Evolutionary conservation across 1,140 invertebrate genomes (phyloP).

Genomic region (Zaprionus davidi): DNA sequence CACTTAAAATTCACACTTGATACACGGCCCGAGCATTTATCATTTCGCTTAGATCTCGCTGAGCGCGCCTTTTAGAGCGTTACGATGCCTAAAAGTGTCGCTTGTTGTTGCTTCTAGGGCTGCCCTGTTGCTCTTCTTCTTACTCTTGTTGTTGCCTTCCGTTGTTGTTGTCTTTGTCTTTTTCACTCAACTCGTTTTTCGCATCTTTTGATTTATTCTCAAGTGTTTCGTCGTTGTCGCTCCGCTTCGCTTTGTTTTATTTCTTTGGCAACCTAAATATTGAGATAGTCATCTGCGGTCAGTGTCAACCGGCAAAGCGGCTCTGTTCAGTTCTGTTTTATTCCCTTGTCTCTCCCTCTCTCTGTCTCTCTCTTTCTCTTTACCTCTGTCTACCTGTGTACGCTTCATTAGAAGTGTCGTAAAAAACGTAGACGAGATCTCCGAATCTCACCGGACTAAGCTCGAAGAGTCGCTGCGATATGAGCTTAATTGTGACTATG

Average conservation of each 20-base stretch:
- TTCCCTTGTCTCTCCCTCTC: conserved; percentile 19
- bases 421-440: conserved; percentile 40
- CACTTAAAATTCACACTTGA: conserved; percentile 82
- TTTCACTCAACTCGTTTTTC: conserved; percentile 54
- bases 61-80: conserved; percentile 56
- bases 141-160: neutral
- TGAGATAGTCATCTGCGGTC: conserved; percentile 73
- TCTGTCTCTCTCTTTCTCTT: neutral
- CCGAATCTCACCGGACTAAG: conserved; percentile 9
- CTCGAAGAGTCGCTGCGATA: conserved; percentile 13
- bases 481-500: conserved; percentile 43
- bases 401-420: conserved; percentile 55
- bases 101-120: conserved; percentile 44
- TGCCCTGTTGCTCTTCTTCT: neutral
- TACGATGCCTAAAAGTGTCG: conserved; percentile 65
- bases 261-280: conserved; percentile 75
- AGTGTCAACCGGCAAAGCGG: conserved; percentile 63
- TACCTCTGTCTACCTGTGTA: conserved; percentile 10
- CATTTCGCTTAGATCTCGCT: conserved; percentile 72
- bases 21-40: conserved; percentile 72
- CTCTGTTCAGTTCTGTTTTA: conserved; percentile 22
- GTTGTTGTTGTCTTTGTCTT: neutral
- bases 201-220: conserved; percentile 81
- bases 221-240: conserved; percentile 46
- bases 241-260: conserved; percentile 46